Base-by-base conservation (phyloP, 2,888 invertebrate genomes). In the Synanthedon formicaeformis region DNA sequence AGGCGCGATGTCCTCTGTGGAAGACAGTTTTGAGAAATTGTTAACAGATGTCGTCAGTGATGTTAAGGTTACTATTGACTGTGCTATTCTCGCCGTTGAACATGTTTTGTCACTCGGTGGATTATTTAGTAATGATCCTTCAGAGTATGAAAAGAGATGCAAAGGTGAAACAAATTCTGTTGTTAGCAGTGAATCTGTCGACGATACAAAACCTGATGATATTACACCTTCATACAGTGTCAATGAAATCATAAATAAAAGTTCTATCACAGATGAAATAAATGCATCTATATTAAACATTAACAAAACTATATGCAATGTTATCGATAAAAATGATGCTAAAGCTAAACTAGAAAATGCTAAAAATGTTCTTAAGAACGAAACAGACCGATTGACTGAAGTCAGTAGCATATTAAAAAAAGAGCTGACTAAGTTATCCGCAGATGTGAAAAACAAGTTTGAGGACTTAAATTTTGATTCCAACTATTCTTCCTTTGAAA, bases 61-160 rank as follows among this genome's bases (percentile, higher is more conserved):
- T 58, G 69, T 83, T n/a, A 73, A 69, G 57, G 75, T 75, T 27
- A 78, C 79, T 2, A 69, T 81, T 34, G 78, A 81, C 48, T 83
- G 84, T 56, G 79, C 84, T 3, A 66, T 84, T 56, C 63, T 77
- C 41, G 78, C 81, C 0, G 73, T 84, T 40, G 78, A 80, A 63
- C 65, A 76, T 58, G 75, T 71, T n/a, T 56, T 80, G 41, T 58
- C 64, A 3, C 55, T 67, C 6, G 64, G 64, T 50, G 65, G 68
- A 1, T 50, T 66, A 41, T 61, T 62, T 14, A 4, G 18, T 13
- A 18, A 49, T 14, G 62, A 63, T 49, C 54, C 62, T 3, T 58
- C 65, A 3, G 58, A 64, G 4, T 70, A 68, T 52, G 61, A 67
- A 14, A 57, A 54, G 5, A 59, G 59, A 53, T 72, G 71, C 52